Evolutionary conservation across 2,888 invertebrate species (phyloP), one percentile per base, ranked within the genome.

Genomic region (Callyntrura sp.): DNA sequence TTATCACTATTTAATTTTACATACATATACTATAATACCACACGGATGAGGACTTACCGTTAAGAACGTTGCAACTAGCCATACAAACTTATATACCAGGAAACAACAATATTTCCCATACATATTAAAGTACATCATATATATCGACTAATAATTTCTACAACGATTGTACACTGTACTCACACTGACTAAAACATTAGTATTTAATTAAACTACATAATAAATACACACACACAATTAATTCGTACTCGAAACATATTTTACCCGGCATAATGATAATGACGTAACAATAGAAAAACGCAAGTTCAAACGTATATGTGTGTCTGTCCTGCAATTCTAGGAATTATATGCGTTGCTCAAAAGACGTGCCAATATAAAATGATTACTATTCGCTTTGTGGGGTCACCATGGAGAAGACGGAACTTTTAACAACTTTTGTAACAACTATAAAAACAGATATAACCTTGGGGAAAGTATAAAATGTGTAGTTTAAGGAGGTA

Each of bases 181-280:
- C 28, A 43, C 17, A 28, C 28, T 43, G 68, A 68, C 43, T 68
- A 68, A 68, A 35, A 43, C 17, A n/a, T 45, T 5, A 65, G 25
- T 25, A 65, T 14, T 65, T 65, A 25, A 73, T 48, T 20, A 45
- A 73, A 70, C 68, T 84, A 81, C 43, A 73, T 76, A 60, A 85
- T 70, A 73, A 73, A 73, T 85, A 70, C 20, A 51, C 55, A 55
- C 35, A 43, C 70, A 55, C 43, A 43, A 35, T 35, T 6, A 35
- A 35, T 35, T 6, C 25, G 60, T n/a, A 73, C 23, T 43, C 43
- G n/a, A 43, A 68, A 65, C 9, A 45, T 2, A 73, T 20, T 6
- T 20, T 23, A 73, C 45, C n/a, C 20, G 23, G 48, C 20, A 79
- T n/a, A 43, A 62, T 82, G 45, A 65, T 65, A n/a, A 78, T 11